Base-by-base conservation (phyloP, 1,140 invertebrate species). In the Elysia chlorotica region DNA sequence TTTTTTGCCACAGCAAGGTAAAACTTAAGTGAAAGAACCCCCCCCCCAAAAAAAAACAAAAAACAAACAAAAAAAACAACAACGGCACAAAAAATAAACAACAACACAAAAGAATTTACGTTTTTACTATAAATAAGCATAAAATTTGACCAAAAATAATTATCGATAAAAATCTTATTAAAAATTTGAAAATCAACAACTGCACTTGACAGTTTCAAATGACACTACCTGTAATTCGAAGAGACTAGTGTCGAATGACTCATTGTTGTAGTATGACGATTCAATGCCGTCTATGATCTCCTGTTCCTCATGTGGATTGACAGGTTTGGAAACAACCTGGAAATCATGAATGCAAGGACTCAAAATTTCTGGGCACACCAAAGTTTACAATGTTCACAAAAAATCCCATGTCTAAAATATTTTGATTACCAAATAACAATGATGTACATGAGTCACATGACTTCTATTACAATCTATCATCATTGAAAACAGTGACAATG, bases 261-360 rank as follows among this genome's bases (percentile, higher is more conserved):
- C 88, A 80, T 90, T 87, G 5, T 84, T 88, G 61, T 92, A 93
- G 85, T 93, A 94, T 78, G 90, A 89, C 33, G 88, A 83, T 80
- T 93, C 91, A 59, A 93, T 93, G 21, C 90, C 90, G 72, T 93
- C 91, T 28, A 94, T 85, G 57, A 93, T 91, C 81, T 93, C 92
- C 82, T 93, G 91, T 83, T 94, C 92, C n/a, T 92, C 89, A 83
- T 91, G 85, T 77, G 90, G 89, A 84, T 91, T 87, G 23, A 75
- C 75, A 1, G 76, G 65, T 28, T 73, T 68, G 56, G 79, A 74
- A 57, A 75, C 79, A 75, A 81, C 69, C 65, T 78, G 41, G 4
- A 54, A 37, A 36, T 41, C n/a, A 54, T 31, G 1, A 28, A 54
- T 31, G 19, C 5, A 54, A 28, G 17, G 19, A 54, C 25, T 54